Percentiles rank a stretch among this genome's conserved stretches.
phyloP scores from a whole-genome alignment of 2,797 vertebrate genomes.

The Danio kyathit region DNA sequence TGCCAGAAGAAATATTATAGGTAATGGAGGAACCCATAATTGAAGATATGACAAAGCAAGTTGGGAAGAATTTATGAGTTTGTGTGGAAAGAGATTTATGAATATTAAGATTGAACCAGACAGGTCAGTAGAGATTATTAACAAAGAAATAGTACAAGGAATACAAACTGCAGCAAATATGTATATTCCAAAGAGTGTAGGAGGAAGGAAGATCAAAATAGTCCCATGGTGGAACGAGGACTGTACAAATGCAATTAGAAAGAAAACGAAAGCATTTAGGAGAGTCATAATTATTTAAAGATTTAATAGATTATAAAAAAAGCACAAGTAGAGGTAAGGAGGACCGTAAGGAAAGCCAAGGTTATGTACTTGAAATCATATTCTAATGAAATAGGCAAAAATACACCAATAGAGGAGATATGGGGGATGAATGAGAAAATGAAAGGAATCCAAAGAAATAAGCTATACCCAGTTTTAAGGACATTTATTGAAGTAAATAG shows the following conservation, averaged over 20 bases:
- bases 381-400: too few species aligned
- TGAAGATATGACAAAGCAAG: not conserved
- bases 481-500: not conserved
- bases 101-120: not conserved
- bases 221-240: not conserved
- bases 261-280: not conserved
- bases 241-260: not conserved
- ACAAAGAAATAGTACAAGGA: too few species aligned
- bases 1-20: not conserved
- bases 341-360: not conserved
- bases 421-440: too few species aligned
- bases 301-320: too few species aligned
- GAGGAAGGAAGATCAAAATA: not conserved
- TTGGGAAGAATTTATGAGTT: too few species aligned
- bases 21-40: not conserved
- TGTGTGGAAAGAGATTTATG: not conserved
- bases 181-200: not conserved
- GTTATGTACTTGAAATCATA: too few species aligned
- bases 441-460: not conserved
- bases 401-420: too few species aligned
- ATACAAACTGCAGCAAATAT: not conserved
- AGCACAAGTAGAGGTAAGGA: too few species aligned
- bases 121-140: not conserved
- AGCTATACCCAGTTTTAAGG: not conserved
- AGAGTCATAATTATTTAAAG: too few species aligned